Base-by-base conservation (phyloP, 2,113 vertebrate genomes). In the Chaetura pelagica region DNA sequence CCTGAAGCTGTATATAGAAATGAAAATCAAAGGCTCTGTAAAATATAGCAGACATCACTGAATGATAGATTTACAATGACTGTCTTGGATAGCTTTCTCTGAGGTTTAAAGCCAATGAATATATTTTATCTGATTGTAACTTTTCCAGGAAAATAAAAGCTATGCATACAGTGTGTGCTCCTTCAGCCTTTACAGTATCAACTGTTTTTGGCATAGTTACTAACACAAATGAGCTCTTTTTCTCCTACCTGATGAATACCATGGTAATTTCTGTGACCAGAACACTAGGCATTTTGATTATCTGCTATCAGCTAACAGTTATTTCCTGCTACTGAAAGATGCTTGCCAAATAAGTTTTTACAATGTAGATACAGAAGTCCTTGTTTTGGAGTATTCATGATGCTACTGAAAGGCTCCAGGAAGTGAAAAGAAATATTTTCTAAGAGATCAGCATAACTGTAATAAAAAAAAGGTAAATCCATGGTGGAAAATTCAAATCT, bases 91-190 rank as follows among this genome's bases (percentile, higher is more conserved):
- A 67, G 58, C 21, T 95, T 89, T 80, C 88, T 81, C 20, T 68
- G 59, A 76, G 84, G 73, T 96, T 94, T 94, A 92, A 92, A 95
- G 88, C 64, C 94, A 97, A 77, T 83, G 94, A 91, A 77, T 92
- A 72, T 92, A 76, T 83, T 97, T 96, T 97, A 97, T 97, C 97
- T 97, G 96, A 97, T 96, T 96, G 97, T 97, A 94, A 84, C 48
- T 54, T 92, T 82, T 97, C 97, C 97, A 97, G 94, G 81, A 95
- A 97, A 96, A 95, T 79, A 87, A 92, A 97, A 89, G 22, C 90
- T 80, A 63, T 77, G 88, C 61, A 88, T 93, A 82, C 34, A 90
- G 84, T 62, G 44, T 93, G 73, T 82, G 42, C 61, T 92, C 52
- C 83, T 64, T 91, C 90, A 94, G 94, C 80, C 82, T 93, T 94